These are phyloP conservation scores for Doryteuthis pealeii DNA, from an alignment of 1,140 invertebrate genomes.

Conservation along the genomic window DNA sequence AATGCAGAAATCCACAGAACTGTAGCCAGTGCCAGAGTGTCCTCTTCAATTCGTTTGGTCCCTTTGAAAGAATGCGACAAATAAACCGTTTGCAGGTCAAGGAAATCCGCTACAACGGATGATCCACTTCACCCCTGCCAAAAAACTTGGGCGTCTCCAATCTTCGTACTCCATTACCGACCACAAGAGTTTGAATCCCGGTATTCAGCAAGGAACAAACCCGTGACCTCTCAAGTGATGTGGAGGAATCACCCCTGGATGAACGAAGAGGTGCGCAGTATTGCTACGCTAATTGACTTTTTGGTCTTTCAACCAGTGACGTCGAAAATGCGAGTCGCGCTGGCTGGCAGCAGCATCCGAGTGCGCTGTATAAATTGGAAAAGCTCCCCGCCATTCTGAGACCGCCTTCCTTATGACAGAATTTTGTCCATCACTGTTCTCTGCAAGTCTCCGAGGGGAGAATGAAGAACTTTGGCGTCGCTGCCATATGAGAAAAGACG, in stretches of 20 bases:
- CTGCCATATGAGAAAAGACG: slow-evolving; percentile 69
- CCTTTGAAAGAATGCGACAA: slow-evolving; percentile 87
- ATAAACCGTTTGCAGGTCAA: slow-evolving; percentile 79
- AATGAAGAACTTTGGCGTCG: slow-evolving; percentile 77
- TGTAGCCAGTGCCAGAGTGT: slow-evolving; percentile 91
- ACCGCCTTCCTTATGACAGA: slow-evolving; percentile 91
- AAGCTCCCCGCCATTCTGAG: slow-evolving; percentile 89
- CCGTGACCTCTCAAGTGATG: slow-evolving; percentile 72
- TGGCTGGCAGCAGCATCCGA: slow-evolving; percentile 92
- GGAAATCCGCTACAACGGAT: slow-evolving; percentile 93
- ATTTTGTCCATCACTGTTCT: slow-evolving; percentile 75
- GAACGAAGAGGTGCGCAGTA: slow-evolving; percentile 83
- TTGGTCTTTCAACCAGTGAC: slow-evolving; percentile 99
- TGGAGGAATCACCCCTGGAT: slow-evolving; percentile 80
- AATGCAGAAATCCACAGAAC: slow-evolving; percentile 69
- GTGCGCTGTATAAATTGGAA: slow-evolving; percentile 86
- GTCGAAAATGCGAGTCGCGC: slow-evolving; percentile 87
- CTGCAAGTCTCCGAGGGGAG: slow-evolving; percentile 76
- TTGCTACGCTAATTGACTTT: slow-evolving; percentile 94
- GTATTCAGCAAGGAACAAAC: slow-evolving; percentile 55
- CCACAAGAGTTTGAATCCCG: slow-evolving; percentile 83
- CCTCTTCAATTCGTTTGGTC: slow-evolving; percentile 89
- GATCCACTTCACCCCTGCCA: slow-evolving; percentile 94
- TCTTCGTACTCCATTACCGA: slow-evolving; percentile 90
- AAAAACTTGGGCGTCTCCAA: slow-evolving; percentile 87